Evolutionary conservation across 2,797 vertebrate species (phyloP).

Genomic region (Poeciliopsis presidionis): DNA sequence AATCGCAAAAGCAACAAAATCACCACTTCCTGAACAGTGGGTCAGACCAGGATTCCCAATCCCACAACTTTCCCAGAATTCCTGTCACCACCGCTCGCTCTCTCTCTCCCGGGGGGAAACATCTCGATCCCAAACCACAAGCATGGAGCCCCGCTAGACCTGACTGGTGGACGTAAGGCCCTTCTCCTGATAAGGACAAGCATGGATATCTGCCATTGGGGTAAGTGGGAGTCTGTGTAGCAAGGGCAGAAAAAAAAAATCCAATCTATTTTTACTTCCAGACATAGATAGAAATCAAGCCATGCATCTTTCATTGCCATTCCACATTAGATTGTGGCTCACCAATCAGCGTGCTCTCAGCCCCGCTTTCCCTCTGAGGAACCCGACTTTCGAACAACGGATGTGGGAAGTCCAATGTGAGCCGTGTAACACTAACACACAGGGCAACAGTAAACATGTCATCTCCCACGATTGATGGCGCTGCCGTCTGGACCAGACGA

Average conservation of each 20-base stretch:
- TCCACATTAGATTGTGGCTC: slow-evolving; percentile 54
- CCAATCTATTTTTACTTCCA: slow-evolving; percentile 22
- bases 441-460: slow-evolving; percentile 59
- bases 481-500: slow-evolving; percentile 32
- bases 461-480: slow-evolving; percentile 31
- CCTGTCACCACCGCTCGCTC: slow-evolving; percentile 45
- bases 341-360: slow-evolving; percentile 36
- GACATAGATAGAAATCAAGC: slow-evolving; percentile 51
- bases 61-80: slow-evolving; percentile 73
- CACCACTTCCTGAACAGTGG: slow-evolving; percentile 70
- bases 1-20: slow-evolving; percentile 55
- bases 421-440: slow-evolving; percentile 59
- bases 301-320: slow-evolving; percentile 27
- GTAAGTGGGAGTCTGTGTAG: slow-evolving; percentile 12
- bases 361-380: slow-evolving; percentile 21
- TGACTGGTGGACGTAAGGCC: slow-evolving; percentile 6
- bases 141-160: slow-evolving; percentile 14
- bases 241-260: slow-evolving; percentile 16
- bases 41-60: slow-evolving; percentile 63
- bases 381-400: slow-evolving; percentile 8
- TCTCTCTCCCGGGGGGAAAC: slow-evolving; percentile 42
- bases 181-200: slow-evolving; percentile 20
- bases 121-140: slow-evolving; percentile 51
- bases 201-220: slow-evolving; percentile 6
- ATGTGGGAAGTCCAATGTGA: slow-evolving; percentile 55